A percentile compares a stretch with the other conserved stretches of the same genome.
Conservation (phyloP, 2,888 invertebrate genomes). For the Hydropsyche betteni region DNA sequence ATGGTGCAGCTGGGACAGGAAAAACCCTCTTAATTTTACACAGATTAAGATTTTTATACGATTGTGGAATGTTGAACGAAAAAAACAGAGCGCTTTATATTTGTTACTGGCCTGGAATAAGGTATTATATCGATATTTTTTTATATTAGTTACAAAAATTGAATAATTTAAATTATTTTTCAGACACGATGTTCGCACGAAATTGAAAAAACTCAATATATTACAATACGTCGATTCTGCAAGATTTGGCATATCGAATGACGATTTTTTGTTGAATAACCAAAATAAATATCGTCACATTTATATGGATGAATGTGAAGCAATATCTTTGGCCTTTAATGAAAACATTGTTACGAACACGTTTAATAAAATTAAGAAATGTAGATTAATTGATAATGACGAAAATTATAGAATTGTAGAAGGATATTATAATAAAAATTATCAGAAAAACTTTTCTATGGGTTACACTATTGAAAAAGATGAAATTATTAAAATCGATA, state of each 20-base stretch:
- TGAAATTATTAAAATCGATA: slow-evolving; percentile 41
- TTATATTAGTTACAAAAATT: neutral
- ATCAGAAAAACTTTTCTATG: slow-evolving; percentile 41
- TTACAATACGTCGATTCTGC: slow-evolving; percentile 54
- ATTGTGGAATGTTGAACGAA: slow-evolving; percentile 55
- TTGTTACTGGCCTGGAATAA: slow-evolving; percentile 59
- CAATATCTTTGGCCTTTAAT: slow-evolving; percentile 56
- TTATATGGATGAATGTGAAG: slow-evolving; percentile 59
- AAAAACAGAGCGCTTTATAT: slow-evolving; percentile 57
- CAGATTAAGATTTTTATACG: slow-evolving; percentile 56
- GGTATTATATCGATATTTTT: slow-evolving; percentile 51
- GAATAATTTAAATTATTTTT: slow-evolving; percentile 19
- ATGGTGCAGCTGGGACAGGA: slow-evolving; percentile 59
- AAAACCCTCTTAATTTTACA: slow-evolving; percentile 57
- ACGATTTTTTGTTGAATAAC: slow-evolving; percentile 54
- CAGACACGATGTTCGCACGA: slow-evolving; percentile 46
- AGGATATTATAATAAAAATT: slow-evolving; percentile 49
- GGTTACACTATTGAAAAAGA: slow-evolving; percentile 42
- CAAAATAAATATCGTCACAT: slow-evolving; percentile 56
- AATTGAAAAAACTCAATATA: slow-evolving; percentile 44
- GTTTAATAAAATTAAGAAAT: slow-evolving; percentile 55
- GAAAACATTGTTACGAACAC: slow-evolving; percentile 54
- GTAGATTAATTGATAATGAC: slow-evolving; percentile 51
- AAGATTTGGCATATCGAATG: slow-evolving; percentile 55
- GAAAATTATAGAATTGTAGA: slow-evolving; percentile 29